Evolutionary conservation across 2,888 invertebrate genomes (phyloP), one percentile per base, ranked within the genome.

Genomic region (Agriotes lineatus): DNA sequence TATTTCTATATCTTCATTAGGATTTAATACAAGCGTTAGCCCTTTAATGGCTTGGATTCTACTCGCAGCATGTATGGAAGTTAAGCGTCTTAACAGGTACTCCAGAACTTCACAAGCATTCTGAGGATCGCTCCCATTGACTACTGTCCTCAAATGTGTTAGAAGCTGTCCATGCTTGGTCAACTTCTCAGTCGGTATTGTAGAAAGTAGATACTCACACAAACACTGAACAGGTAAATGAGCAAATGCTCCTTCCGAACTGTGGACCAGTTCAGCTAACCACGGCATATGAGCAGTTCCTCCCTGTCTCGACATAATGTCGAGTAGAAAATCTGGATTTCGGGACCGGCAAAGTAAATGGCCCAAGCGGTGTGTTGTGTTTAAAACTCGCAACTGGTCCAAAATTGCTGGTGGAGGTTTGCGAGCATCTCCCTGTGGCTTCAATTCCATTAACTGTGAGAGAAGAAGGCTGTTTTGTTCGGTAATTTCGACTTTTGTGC

Each of bases 201-300:
- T 90, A 35, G 89, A 88, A 1, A 97, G 88, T 54, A 98, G 87
- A 85, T 97, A 97, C 86, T 98, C 98, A 86, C 98, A 98, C 54
- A 99, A 88, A 81, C 97, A 98, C 81, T 97, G 97, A n/a, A 98
- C 96, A 0, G 98, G 98, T 16, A 99, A 86, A 76, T 96, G 94
- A 79, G 94, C 93, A 72, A 86, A 85, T 14, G 95, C 93, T 0
- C 95, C 93, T 80, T 96, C 96, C 74, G 95, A 95, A 76, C 94
- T 95, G 77, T 96, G 93, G 10, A 98, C 95, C 69, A 98, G 87
- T 82, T 97, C 96, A 6, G 96, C 96, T 70, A 98, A 86, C 98
- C 98, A 98, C 2, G 97, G 97, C 96, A 97, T 96, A 39, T 97
- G 96, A 74, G 96, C 94, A 0, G 95, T 91, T 6, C 96, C 78